Percentiles rank a stretch among this genome's conserved stretches.
Conservation (phyloP, 2,797 vertebrate species). For the Acridotheres tristis region DNA sequence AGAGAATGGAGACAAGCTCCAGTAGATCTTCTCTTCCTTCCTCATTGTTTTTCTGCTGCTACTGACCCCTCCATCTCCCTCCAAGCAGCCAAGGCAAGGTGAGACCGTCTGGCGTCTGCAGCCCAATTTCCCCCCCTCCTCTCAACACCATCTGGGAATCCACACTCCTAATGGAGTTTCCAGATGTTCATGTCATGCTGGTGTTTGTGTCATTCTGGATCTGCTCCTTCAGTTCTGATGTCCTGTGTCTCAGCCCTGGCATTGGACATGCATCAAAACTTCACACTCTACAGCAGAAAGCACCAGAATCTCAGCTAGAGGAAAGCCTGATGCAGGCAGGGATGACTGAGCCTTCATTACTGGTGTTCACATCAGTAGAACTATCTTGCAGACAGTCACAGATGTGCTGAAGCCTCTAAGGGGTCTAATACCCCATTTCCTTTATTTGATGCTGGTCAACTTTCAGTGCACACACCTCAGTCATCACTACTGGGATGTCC, state of each 20-base stretch:
- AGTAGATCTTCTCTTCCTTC: conserved; percentile 59
- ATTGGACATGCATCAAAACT: background rate
- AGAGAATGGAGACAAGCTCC: conserved; percentile 43
- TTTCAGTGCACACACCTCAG: background rate
- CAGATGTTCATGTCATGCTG: conserved; percentile 46
- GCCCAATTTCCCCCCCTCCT: background rate
- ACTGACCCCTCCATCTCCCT: conserved; percentile 26
- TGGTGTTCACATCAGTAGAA: background rate
- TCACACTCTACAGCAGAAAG: background rate
- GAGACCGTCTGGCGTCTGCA: conserved; percentile 42
- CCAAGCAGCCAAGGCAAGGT: conserved; percentile 34
- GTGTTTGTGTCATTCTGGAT: conserved; percentile 23
- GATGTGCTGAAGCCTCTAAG: background rate
- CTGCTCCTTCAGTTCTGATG: conserved; percentile 5
- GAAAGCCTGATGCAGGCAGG: background rate
- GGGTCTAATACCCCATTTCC: background rate
- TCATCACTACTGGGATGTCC: background rate
- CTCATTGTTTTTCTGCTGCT: conserved; percentile 25
- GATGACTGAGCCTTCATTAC: background rate
- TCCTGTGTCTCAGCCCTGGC: background rate
- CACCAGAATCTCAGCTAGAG: background rate
- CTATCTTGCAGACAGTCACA: background rate
- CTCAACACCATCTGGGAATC: conserved; percentile 47
- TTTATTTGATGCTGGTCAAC: background rate
- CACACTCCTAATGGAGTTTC: conserved; percentile 31